Conservation (phyloP, 2,888 invertebrate genomes). For the Amaurobius ferox region DNA sequence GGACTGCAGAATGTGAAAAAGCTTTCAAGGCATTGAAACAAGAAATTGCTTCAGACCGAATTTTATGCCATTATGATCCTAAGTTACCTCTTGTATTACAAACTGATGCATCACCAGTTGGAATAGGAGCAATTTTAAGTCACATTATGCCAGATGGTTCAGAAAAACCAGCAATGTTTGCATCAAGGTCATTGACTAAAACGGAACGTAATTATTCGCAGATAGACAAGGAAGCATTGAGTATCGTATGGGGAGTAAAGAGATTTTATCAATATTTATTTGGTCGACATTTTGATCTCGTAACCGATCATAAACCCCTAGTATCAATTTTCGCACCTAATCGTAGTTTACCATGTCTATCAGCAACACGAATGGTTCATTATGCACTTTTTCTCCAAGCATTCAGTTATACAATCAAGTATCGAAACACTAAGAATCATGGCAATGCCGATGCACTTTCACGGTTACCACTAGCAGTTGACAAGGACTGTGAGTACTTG, state of each 20-base stretch:
- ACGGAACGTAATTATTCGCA: no score
- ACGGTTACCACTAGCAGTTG: slow-evolving; percentile 52
- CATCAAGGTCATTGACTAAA: no score
- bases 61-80: no score
- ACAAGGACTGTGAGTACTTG: slow-evolving; percentile 45
- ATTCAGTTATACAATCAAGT: slow-evolving; percentile 54
- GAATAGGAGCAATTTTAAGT: no score
- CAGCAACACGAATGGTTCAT: slow-evolving; percentile 58
- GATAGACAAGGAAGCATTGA: no score
- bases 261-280: slow-evolving; percentile 76
- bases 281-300: slow-evolving; percentile 74
- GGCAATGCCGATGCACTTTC: slow-evolving; percentile 52
- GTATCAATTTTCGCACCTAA: slow-evolving; percentile 75
- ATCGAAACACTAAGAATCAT: slow-evolving; percentile 52
- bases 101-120: no score
- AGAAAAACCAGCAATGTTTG: no score
- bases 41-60: no score
- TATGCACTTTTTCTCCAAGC: slow-evolving; percentile 49
- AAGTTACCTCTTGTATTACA: no score
- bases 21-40: no score
- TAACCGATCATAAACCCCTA: slow-evolving; percentile 27
- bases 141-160: slow-evolving; percentile 76
- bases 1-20: no score
- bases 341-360: slow-evolving; percentile 54
- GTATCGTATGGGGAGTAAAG: slow-evolving; percentile 75